Evolutionary conservation across 2,797 vertebrate genomes (phyloP), one percentile per base, ranked within the genome.

Genomic region (Helicolenus hilgendorfi): DNA sequence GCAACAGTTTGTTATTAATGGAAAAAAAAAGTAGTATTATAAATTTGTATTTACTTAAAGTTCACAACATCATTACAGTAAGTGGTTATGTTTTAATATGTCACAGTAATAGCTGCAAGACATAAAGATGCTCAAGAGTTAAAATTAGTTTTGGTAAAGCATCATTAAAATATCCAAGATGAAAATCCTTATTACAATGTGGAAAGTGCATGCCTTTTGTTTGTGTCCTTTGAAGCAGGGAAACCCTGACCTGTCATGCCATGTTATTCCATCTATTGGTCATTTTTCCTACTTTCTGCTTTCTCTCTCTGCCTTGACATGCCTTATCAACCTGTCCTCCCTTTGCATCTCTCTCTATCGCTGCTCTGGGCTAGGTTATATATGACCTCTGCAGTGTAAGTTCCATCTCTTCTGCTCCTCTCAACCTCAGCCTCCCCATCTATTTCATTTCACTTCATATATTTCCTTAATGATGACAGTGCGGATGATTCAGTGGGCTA

Each of bases 361-460:
- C 93, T 88, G 83, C 82, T 65, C 56, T 58, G 72, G 92, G 73
- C 88, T 97, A 98, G 98, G 95, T 97, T 94, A 96, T 98, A 92
- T 97, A 96, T 93, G 97, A 98, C 77, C 97, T 98, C 55, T 97
- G 92, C 82, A 77, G 90, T 90, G 97, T 98, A 97, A 98, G 98
- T 98, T 91, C 87, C 41, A 79, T 74, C 63, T 26, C n/a, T 86
- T 55, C 38, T 45, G 24, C 59, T 36, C 14, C 27, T 89, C 45
- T 26, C 75, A 35, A 83, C 72, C 69, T 79, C 68, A 64, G 5
- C 24, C 29, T 64, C 76, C 62, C 31, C 62, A 7, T 14, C 24
- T 22, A 11, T 33, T 63, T 29, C 22, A 9, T 22, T 22, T 68
- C n/a, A 45, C 81, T 82, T 69, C 58, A 72, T 86, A 79, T 27